A percentile compares a stretch with the other conserved stretches of the same genome.
Conservation (phyloP, 2,888 invertebrate species). For the Craniophora ligustri region DNA sequence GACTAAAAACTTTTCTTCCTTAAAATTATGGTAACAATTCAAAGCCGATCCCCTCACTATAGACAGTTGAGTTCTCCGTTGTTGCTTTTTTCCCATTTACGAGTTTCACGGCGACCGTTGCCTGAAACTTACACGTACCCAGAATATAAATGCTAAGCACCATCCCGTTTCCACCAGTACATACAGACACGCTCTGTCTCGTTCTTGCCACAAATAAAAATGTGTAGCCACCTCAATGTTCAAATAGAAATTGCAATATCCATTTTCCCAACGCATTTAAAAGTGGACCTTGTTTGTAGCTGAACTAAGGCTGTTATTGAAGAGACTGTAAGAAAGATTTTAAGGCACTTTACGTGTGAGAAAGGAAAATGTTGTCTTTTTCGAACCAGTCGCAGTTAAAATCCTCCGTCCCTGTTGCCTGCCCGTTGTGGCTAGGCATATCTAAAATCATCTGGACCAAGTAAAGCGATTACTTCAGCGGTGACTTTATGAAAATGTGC, state of each 20-base stretch:
- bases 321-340: constrained; percentile 38
- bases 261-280: constrained; percentile 63
- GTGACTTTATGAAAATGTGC: constrained; percentile 81
- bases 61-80: constrained; percentile 85
- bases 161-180: constrained; percentile 66
- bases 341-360: constrained; percentile 66
- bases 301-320: constrained; percentile 61
- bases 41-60: constrained; percentile 77
- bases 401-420: constrained; percentile 83
- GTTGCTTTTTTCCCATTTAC: constrained; percentile 89
- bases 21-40: constrained; percentile 56
- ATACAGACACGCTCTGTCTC: constrained; percentile 66
- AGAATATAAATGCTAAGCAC: constrained; percentile 86
- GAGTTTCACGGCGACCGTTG: constrained; percentile 89
- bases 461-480: constrained; percentile 83
- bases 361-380: constrained; percentile 85
- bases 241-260: constrained; percentile 84
- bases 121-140: constrained; percentile 89
- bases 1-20: constrained; percentile 11
- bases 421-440: constrained; percentile 76
- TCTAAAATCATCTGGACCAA: constrained; percentile 86
- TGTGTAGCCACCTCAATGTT: constrained; percentile 85
- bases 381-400: constrained; percentile 86
- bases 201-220: constrained; percentile 85
- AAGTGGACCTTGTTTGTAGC: constrained; percentile 63